A percentile compares a stretch with the other conserved stretches of the same genome.
Conservation (phyloP, 2,797 vertebrate species). For the Sternarchorhynchus goeldii region DNA sequence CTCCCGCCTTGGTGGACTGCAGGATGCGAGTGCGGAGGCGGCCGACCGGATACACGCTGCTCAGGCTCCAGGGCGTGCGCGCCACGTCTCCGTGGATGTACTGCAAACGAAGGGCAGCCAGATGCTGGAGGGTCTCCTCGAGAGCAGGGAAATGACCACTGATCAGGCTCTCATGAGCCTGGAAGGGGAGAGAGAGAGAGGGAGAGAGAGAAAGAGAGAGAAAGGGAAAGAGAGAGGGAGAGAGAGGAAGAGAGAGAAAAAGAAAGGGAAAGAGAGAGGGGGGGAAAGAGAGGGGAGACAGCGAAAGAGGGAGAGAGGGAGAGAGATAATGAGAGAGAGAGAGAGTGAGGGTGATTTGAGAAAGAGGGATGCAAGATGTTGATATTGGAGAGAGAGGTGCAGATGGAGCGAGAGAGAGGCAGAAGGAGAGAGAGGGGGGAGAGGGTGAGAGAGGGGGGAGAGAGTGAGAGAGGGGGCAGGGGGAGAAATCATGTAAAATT, state of each 20-base stretch:
- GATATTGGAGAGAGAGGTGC: too few relatives aligned
- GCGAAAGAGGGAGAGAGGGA: neutral
- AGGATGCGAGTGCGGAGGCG: constrained; percentile 87
- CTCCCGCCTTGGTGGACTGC: constrained; percentile 85
- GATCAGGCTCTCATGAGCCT: constrained; percentile 93
- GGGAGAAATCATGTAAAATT: neutral
- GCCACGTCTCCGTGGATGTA: constrained; percentile 88
- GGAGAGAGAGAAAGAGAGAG: neutral
- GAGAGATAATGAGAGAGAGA: neutral
- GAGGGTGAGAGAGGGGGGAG: too few relatives aligned
- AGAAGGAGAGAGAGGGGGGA: too few relatives aligned
- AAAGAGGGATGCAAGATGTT: neutral
- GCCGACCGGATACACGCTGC: constrained; percentile 84
- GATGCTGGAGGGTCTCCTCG: constrained; percentile 89
- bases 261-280: neutral
- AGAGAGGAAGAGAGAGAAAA: neutral
- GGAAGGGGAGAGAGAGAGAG: constrained; percentile 30
- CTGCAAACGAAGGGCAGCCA: constrained; percentile 87
- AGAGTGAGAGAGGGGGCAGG: neutral
- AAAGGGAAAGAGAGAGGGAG: neutral
- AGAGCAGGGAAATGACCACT: constrained; percentile 90
- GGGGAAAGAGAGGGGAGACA: too few relatives aligned
- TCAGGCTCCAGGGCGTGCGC: constrained; percentile 84
- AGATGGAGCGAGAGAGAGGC: too few relatives aligned
- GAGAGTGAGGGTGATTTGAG: neutral